Evolutionary conservation across 1,140 invertebrate species (phyloP).

Genomic region (Zaprionus ornatus): DNA sequence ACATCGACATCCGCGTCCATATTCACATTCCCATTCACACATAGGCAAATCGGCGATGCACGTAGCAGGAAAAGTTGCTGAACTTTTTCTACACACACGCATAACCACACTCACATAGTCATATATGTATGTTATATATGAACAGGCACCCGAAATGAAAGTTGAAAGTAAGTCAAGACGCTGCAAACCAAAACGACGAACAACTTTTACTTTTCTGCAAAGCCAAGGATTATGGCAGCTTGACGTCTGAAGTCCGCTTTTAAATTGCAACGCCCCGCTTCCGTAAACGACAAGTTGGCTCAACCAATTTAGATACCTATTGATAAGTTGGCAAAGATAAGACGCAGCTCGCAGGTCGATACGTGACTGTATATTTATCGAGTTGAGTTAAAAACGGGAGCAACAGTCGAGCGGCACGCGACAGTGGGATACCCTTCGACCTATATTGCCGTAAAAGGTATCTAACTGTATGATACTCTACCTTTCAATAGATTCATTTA

Average conservation of each 20-base stretch:
- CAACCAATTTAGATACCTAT: constrained; percentile 33
- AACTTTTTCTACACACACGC: constrained; percentile 42
- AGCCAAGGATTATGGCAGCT: constrained; percentile 49
- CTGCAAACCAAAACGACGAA: constrained; percentile 35
- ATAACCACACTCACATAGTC: not conserved
- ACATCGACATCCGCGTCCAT: constrained; percentile 15
- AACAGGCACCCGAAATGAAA: constrained; percentile 49
- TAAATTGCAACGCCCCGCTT: constrained; percentile 13
- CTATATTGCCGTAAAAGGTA: no score
- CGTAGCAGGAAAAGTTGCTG: constrained; percentile 66
- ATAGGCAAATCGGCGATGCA: constrained; percentile 67
- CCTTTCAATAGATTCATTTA: no score
- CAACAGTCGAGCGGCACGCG: not conserved
- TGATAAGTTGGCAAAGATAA: constrained; percentile 16
- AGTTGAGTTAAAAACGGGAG: constrained; percentile 15
- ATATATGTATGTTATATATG: not conserved
- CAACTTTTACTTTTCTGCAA: constrained; percentile 63
- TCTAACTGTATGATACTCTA: no score
- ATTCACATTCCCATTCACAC: constrained; percentile 29
- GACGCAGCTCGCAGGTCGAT: not conserved
- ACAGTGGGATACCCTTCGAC: no score
- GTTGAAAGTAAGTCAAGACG: constrained; percentile 75
- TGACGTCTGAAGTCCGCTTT: constrained; percentile 23
- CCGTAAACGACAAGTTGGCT: not conserved
- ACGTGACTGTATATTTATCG: constrained; percentile 35